Percentiles rank a stretch among this genome's conserved stretches.
Conservation (phyloP, 2,797 vertebrate genomes). For the Babyrousa celebensis region DNA sequence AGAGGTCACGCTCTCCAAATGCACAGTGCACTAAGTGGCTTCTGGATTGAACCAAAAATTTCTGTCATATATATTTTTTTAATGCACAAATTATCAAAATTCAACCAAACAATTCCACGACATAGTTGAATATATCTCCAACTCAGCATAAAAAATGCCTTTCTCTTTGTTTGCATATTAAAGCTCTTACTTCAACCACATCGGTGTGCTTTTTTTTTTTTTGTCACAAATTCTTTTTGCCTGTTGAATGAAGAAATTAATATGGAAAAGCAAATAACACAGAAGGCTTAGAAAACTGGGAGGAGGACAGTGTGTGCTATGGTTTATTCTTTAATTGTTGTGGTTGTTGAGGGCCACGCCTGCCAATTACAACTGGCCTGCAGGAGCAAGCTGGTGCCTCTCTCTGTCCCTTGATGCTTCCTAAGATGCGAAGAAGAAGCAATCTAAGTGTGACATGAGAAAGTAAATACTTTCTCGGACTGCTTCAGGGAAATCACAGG, state of each 20-base stretch:
- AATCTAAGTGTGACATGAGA: not conserved
- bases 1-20: not conserved
- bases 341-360: not conserved
- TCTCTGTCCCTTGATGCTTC: not conserved
- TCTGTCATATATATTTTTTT: not conserved
- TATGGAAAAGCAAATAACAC: not conserved
- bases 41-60: slow-evolving; percentile 54
- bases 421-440: not conserved
- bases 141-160: slow-evolving; percentile 49
- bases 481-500: not conserved
- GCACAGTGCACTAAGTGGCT: not conserved
- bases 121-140: not conserved
- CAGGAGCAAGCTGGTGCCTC: not conserved
- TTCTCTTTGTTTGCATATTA: not conserved
- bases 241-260: not conserved
- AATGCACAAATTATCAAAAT: slow-evolving; percentile 55
- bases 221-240: not conserved
- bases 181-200: slow-evolving; percentile 49
- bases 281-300: not conserved
- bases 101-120: not conserved
- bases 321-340: not conserved
- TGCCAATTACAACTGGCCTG: not conserved
- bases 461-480: not conserved
- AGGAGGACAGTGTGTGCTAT: not conserved
- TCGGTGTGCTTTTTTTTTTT: not conserved